Base-by-base conservation (phyloP, 2,797 vertebrate species). In the Dendrocincla tyrannina region DNA sequence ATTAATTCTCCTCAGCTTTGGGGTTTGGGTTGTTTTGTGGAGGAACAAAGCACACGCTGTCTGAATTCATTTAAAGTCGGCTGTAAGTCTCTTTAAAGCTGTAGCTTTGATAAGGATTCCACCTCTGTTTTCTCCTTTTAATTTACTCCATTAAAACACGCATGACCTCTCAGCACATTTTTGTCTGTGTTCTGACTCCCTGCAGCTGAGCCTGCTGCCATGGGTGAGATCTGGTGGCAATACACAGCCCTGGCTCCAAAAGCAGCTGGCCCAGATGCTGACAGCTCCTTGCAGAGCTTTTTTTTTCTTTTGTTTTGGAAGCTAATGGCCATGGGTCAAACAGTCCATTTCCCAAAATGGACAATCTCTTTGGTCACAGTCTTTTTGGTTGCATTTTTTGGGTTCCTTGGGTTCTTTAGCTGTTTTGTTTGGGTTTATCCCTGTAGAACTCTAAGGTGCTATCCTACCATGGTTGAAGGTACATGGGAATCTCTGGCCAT, bases 1-100 rank as follows among this genome's bases (percentile, higher is more conserved):
- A 95, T 87, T 87, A 89, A 67, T 92, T 89, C 20, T 78, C 32
- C 74, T 88, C 85, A 44, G 77, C 85, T 91, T 83, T 77, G 35
- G 56, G 28, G 23, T 41, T 87, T 60, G 82, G 28, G 27, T 66
- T 66, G 35, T 58, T 92, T 84, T 70, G 50, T 52, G 30, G 33
- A 83, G 66, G 89, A 90, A 81, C 0, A 0, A 87, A 90, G 60
- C 22, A 46, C 52, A 30, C 24, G 2, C 44, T 59, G 32, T 55
- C 55, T 92, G 85, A 83, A 67, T 91, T 86, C 1, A 88, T 95
- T 95, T 93, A 27, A 85, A 80, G 20, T 50, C 49, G 19, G 32
- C 27, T 84, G 9, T 52, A 55, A 64, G 66, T 56, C 27, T 92
- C 37, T 73, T 35, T n/a, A 46, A 85, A 81, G 56, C 78, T 73